Base-by-base conservation (phyloP, 2,113 vertebrate species). In the Speoplatyrhinus poulsoni region DNA sequence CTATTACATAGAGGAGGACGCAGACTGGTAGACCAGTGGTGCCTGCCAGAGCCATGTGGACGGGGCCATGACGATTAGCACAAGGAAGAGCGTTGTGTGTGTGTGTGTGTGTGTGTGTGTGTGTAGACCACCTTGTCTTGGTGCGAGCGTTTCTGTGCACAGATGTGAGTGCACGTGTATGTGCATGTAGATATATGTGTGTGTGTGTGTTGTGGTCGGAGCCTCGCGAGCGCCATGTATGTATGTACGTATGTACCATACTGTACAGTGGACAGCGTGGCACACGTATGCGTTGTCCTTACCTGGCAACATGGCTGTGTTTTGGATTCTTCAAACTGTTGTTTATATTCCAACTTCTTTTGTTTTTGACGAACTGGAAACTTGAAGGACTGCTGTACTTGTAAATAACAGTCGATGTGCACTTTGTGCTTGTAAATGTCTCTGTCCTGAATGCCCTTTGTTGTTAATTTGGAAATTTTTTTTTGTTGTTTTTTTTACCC, bases 1-100 rank as follows among this genome's bases (percentile, higher is more conserved):
- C 94, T 98, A 98, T 94, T 99, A 99, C 93, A 98, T 99, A 90
- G 97, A 99, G 92, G 97, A 99, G 89, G 97, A 99, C 8, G 97
- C 96, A 81, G 97, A 99, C 95, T 99, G 97, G 97, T 98, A 96
- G 97, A 93, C 80, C 80, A 81, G 82, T 85, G 72, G 65, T 69
- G 76, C 64, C 69, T 70, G 65, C 80, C 70, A 57, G 68, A 81
- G 61, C 63, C 70, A 57, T 65, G 69, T 48, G 73, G 41, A 67
- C 65, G 80, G 67, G 67, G 81, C 80, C 57, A 65, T 76, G 78
- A 69, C 77, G 55, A 3, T 81, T 73, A 69, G 79, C 63, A 72
- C 70, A 75, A 60, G 76, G 11, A 16, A 79, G 69, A 65, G 58
- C 52, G 6, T 54, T 69, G 62, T 68, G 66, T 77, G 68, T 15